These are phyloP conservation scores for Odontocerum albicorne DNA, from an alignment of 2,888 invertebrate genomes.

Conservation along the genomic window DNA sequence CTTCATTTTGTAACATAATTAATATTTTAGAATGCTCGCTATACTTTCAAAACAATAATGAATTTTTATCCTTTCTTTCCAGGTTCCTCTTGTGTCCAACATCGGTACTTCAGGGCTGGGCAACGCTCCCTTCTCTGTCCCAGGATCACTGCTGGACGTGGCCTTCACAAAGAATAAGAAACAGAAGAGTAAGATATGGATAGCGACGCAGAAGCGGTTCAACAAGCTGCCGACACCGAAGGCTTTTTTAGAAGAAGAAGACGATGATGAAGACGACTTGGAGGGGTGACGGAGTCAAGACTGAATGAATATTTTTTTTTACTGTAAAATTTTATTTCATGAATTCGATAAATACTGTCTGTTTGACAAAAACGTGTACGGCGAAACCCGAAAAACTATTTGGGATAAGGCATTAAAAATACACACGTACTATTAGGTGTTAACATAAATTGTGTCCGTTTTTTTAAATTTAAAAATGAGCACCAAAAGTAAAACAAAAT, in stretches of 20 bases:
- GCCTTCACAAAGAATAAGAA: conserved; percentile 47
- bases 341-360: too few relatives aligned
- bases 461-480: too few relatives aligned
- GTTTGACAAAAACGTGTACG: too few relatives aligned
- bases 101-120: conserved; percentile 66
- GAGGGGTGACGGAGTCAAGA: not conserved
- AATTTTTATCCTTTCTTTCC: conserved; percentile 42
- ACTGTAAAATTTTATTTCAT: too few relatives aligned
- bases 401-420: too few relatives aligned
- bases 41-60: too few relatives aligned
- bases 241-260: conserved; percentile 27
- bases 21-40: too few relatives aligned
- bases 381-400: too few relatives aligned
- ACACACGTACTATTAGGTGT: too few relatives aligned
- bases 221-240: conserved; percentile 45
- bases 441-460: too few relatives aligned
- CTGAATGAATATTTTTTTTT: not conserved
- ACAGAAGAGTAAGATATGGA: conserved; percentile 48
- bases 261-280: conserved; percentile 23
- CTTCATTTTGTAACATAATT: too few relatives aligned
- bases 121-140: conserved; percentile 40
- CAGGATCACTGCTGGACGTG: conserved; percentile 40
- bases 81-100: conserved; percentile 64
- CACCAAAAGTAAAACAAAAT: too few relatives aligned
- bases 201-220: conserved; percentile 42